Percentiles rank a stretch among this genome's conserved stretches.
These are phyloP conservation scores for Tenebrosternarchus preto DNA, from an alignment of 2,113 vertebrate genomes.

Conservation along the genomic window DNA sequence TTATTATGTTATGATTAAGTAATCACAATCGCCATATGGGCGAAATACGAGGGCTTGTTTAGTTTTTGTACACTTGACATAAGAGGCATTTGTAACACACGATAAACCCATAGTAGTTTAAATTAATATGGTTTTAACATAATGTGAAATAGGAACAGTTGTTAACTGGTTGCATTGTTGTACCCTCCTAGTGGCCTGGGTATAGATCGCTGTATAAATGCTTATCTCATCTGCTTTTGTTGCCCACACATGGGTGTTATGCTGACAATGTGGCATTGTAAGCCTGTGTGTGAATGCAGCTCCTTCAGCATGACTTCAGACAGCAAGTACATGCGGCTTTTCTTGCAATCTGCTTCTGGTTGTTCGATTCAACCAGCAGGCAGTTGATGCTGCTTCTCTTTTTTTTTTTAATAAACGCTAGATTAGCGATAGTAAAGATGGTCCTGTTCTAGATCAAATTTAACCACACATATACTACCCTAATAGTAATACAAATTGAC, in stretches of 20 bases:
- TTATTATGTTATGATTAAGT: neutral
- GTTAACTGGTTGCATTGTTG: neutral
- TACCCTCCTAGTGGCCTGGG: neutral
- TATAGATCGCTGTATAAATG: constrained; percentile 7
- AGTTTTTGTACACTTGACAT: no score
- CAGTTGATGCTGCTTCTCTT: neutral
- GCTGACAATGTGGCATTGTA: constrained; percentile 64
- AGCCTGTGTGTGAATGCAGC: constrained; percentile 51
- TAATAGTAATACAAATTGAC: no score
- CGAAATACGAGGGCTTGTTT: no score
- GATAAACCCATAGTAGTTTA: no score
- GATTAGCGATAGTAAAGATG: no score
- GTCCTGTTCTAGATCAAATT: no score
- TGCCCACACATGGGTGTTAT: constrained; percentile 21
- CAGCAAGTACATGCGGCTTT: constrained; percentile 17
- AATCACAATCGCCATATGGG: neutral
- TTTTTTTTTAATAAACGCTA: no score
- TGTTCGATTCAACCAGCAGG: neutral
- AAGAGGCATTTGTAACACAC: no score
- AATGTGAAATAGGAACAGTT: no score
- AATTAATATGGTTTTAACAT: no score
- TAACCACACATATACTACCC: no score
- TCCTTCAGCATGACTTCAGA: constrained; percentile 56
- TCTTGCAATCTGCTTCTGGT: neutral
- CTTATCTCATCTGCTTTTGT: constrained; percentile 35